phyloP scores from a whole-genome alignment of 2,797 vertebrate species.

The Antrozous pallidus region DNA sequence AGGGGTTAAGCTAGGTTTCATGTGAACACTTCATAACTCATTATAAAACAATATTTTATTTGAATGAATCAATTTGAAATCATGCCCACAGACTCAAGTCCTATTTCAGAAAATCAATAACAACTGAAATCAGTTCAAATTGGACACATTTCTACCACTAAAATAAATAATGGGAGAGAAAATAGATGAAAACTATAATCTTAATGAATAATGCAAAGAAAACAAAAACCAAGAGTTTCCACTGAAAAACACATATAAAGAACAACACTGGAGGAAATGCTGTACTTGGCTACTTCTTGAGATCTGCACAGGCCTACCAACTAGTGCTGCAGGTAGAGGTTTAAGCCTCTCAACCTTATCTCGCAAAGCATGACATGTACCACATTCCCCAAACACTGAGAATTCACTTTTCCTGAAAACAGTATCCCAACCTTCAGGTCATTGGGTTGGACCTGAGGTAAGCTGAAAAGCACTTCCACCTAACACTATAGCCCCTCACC shows the following conservation, averaged over 20 bases:
- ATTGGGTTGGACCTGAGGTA: background rate
- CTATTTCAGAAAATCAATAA: slow-evolving; percentile 20
- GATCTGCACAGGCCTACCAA: background rate
- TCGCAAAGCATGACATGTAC: background rate
- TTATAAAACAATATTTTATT: slow-evolving; percentile 1
- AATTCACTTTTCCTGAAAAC: background rate
- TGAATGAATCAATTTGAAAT: slow-evolving; percentile 31
- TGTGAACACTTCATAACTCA: background rate
- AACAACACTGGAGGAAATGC: background rate
- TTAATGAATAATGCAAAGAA: background rate
- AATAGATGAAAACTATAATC: background rate
- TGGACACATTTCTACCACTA: background rate
- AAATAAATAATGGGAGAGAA: background rate
- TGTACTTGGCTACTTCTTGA: background rate
- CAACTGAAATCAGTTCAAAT: background rate
- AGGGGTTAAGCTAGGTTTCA: background rate
- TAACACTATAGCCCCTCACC: too few species aligned
- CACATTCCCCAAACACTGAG: background rate
- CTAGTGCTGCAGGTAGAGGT: background rate
- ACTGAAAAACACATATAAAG: background rate
- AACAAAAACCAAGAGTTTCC: background rate
- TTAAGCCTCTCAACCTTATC: background rate
- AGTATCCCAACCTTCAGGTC: background rate
- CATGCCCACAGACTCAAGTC: background rate
- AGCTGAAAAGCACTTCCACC: background rate